Evolutionary conservation across 1,140 invertebrate genomes (phyloP).

Genomic region (Drosophila carrolli): DNA sequence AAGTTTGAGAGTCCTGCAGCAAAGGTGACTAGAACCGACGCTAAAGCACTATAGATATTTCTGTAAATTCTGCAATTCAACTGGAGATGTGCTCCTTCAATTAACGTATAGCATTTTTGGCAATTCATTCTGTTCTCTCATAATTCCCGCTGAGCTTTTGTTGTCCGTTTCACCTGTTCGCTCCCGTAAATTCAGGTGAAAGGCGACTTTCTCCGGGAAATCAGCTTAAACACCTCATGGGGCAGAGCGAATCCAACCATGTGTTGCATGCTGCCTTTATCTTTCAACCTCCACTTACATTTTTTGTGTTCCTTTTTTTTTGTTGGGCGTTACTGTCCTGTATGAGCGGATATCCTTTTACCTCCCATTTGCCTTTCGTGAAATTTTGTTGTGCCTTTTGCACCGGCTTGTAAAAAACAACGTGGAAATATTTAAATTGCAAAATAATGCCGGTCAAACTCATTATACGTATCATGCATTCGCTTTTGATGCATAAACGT

Average conservation of each 20-base stretch:
- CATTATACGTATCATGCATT: slow-evolving; percentile 52
- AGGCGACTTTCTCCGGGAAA: slow-evolving; percentile 28
- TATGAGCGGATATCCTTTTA: slow-evolving; percentile 20
- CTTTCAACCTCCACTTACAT: slow-evolving; percentile 10
- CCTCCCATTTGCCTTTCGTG: slow-evolving; percentile 20
- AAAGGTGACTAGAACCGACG: slow-evolving; percentile 23
- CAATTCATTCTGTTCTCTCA: neutral
- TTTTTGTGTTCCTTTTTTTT: slow-evolving; percentile 30
- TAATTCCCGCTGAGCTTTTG: neutral
- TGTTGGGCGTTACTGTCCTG: slow-evolving; percentile 39
- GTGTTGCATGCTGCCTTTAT: slow-evolving; percentile 61
- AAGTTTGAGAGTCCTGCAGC: neutral
- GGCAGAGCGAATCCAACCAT: slow-evolving; percentile 48
- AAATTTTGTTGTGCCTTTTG: slow-evolving; percentile 41
- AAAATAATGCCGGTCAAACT: slow-evolving; percentile 76
- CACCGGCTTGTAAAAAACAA: slow-evolving; percentile 69
- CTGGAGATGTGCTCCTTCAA: too few species aligned
- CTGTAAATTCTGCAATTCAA: neutral
- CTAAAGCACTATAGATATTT: slow-evolving; percentile 27
- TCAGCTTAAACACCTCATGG: slow-evolving; percentile 63
- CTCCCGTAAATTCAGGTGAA: neutral
- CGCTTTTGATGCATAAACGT: slow-evolving; percentile 7
- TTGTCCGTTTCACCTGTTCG: slow-evolving; percentile 5
- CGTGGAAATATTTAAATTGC: slow-evolving; percentile 71
- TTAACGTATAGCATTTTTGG: neutral